Conservation (phyloP, 2,888 invertebrate species). For the Sthenelais limicola region DNA sequence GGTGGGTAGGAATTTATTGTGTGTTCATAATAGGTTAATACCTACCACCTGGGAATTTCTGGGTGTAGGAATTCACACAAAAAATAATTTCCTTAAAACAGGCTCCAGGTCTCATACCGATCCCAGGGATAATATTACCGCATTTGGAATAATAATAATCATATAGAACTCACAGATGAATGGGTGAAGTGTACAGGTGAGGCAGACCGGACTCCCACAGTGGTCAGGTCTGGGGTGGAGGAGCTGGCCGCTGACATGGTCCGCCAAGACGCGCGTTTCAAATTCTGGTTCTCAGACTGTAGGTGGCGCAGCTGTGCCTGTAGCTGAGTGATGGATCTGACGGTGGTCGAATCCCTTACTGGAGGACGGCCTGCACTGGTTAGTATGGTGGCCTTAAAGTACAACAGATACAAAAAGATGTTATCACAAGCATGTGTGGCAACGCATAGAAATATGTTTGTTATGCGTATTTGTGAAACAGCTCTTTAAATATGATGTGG, state of each 20-base stretch:
- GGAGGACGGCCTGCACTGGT: slow-evolving; percentile 34
- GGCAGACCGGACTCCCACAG: slow-evolving; percentile 14
- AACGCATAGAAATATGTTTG: too few relatives aligned
- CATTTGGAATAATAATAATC: neutral
- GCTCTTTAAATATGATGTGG: too few relatives aligned
- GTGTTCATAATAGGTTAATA: too few relatives aligned
- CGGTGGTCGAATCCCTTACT: slow-evolving; percentile 26
- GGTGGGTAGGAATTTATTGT: too few relatives aligned
- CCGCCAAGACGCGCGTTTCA: slow-evolving; percentile 41
- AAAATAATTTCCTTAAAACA: too few relatives aligned
- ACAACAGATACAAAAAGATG: too few relatives aligned
- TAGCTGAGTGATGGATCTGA: slow-evolving; percentile 52
- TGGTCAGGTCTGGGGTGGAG: slow-evolving; percentile 47
- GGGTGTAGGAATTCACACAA: too few relatives aligned
- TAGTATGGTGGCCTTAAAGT: neutral
- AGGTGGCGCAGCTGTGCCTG: slow-evolving; percentile 63
- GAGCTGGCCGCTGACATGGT: slow-evolving; percentile 1
- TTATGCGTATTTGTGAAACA: too few relatives aligned
- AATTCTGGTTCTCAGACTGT: slow-evolving; percentile 59
- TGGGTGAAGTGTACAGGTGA: neutral
- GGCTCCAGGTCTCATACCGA: too few relatives aligned
- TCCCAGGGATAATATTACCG: too few relatives aligned
- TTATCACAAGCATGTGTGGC: too few relatives aligned
- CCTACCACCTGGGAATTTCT: too few relatives aligned
- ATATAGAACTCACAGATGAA: neutral